Percentiles rank a stretch among this genome's conserved stretches.
phyloP scores from a whole-genome alignment of 2,113 vertebrate species.

The Saccopteryx leptura region DNA sequence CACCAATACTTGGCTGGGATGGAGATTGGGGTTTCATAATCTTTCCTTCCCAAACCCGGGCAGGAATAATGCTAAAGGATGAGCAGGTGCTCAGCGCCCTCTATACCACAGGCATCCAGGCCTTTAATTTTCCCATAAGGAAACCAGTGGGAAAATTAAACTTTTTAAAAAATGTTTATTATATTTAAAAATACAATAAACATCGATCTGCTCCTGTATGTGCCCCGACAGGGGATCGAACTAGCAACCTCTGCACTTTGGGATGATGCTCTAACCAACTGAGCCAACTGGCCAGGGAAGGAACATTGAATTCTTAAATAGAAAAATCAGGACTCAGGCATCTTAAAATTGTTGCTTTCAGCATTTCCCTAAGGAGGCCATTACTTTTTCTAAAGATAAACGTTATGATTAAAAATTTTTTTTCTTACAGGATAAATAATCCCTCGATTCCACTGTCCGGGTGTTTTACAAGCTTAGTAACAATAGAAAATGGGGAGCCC shows the following conservation, averaged over 20 bases:
- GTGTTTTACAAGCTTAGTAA: not conserved
- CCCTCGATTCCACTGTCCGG: not conserved
- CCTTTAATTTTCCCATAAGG: not conserved
- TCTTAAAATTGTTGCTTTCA: not conserved
- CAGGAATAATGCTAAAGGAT: not conserved
- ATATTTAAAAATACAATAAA: too few relatives aligned
- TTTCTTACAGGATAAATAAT: not conserved
- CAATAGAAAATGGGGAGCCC: not conserved
- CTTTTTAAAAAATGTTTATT: not conserved
- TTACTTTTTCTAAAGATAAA: not conserved
- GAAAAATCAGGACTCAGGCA: not conserved
- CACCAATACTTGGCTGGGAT: accelerated
- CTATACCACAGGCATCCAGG: too few relatives aligned
- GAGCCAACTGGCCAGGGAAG: too few relatives aligned
- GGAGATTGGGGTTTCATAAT: not conserved
- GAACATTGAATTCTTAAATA: not conserved
- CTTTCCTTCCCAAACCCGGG: not conserved
- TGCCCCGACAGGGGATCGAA: too few relatives aligned
- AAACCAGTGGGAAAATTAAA: not conserved
- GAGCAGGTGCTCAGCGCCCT: not conserved
- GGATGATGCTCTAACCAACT: too few relatives aligned
- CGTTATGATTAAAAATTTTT: not conserved
- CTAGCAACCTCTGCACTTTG: too few relatives aligned
- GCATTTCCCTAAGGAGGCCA: not conserved
- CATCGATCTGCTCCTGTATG: too few relatives aligned